These are phyloP conservation scores for Coregonus suidteri DNA, from an alignment of 2,797 vertebrate species.

Conservation along the genomic window DNA sequence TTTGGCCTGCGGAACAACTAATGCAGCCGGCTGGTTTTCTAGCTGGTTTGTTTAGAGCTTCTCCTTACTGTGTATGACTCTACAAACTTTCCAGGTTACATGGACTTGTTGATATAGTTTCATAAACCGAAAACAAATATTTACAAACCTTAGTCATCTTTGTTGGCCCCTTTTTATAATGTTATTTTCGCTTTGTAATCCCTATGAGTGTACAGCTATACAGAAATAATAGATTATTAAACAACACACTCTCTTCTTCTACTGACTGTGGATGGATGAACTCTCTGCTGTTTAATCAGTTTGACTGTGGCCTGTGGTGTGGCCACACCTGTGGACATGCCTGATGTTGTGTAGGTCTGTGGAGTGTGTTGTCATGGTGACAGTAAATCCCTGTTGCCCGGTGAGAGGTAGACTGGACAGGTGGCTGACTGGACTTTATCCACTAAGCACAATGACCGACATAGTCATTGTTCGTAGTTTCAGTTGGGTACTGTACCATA, in stretches of 20 bases:
- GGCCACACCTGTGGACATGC: conserved; percentile 15
- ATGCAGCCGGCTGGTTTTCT: neutral
- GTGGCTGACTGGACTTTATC: conserved; percentile 36
- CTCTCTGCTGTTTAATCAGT: conserved; percentile 37
- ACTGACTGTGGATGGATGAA: conserved; percentile 6
- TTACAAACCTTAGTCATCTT: no score
- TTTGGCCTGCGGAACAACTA: conserved; percentile 22
- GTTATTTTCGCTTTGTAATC: no score
- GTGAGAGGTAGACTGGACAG: conserved; percentile 47
- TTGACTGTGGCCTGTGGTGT: conserved; percentile 7
- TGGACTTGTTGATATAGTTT: conserved; percentile 9
- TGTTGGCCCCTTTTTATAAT: no score
- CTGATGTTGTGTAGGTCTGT: neutral
- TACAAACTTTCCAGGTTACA: neutral
- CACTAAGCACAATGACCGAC: conserved; percentile 24
- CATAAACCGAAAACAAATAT: no score
- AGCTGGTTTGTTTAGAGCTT: conserved; percentile 15
- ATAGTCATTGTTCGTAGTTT: conserved; percentile 3
- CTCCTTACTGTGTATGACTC: neutral
- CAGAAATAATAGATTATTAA: no score
- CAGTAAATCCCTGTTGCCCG: conserved; percentile 35
- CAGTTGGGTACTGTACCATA: no score
- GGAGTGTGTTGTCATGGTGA: conserved; percentile 62
- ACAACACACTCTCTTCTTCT: neutral
- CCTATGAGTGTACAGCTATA: no score